A percentile compares a stretch with the other conserved stretches of the same genome.
Evolutionary conservation across 2,888 invertebrate species (phyloP).

Genomic region (Epicampocera succincta): DNA sequence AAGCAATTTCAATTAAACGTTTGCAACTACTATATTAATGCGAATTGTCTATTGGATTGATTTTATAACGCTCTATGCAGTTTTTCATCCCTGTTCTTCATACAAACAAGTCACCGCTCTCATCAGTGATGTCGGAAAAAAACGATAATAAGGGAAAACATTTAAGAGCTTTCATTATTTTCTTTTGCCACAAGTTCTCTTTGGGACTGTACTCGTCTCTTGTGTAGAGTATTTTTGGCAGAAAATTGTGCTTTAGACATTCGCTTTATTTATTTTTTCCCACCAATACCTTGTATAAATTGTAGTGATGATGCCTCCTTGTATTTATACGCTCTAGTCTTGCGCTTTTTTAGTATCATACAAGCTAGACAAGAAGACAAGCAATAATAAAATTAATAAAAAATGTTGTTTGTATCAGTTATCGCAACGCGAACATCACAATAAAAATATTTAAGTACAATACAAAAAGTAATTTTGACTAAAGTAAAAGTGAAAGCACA

Average conservation of each 20-base stretch:
- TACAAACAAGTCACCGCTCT: not conserved
- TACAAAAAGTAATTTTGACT: conserved; percentile 32
- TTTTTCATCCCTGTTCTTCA: not conserved
- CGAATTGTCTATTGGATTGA: no score
- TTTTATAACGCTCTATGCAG: not conserved
- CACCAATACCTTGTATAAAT: conserved; percentile 19
- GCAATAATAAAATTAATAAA: conserved; percentile 40
- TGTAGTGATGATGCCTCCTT: conserved; percentile 24
- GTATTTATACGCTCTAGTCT: conserved; percentile 34
- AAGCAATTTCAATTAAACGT: not conserved
- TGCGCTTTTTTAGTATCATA: conserved; percentile 36
- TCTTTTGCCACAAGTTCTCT: not conserved
- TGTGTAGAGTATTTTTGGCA: no score
- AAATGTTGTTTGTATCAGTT: conserved; percentile 35
- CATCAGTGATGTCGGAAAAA: not conserved
- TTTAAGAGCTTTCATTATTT: conserved; percentile 13
- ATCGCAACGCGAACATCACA: conserved; percentile 41
- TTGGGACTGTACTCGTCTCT: not conserved
- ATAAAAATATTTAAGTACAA: conserved; percentile 36
- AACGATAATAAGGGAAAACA: not conserved
- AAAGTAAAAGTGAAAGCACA: conserved; percentile 36
- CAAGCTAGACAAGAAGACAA: conserved; percentile 34
- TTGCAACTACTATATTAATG: not conserved
- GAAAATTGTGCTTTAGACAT: not conserved
- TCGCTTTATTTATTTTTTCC: conserved; percentile 15